Percentiles rank a stretch among this genome's conserved stretches.
These are phyloP conservation scores for Macaca fascicularis DNA, from an alignment of 2,113 vertebrate species.

Conservation along the genomic window T2T-MFA8v1.1 NC_088380.1:176639001-176639500, in stretches of 20 bases:
- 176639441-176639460: neutral
- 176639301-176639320: neutral
- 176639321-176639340: rapidly evolving
- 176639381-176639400: neutral
- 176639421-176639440: neutral
- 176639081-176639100: neutral
- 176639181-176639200: neutral
- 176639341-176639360: neutral
- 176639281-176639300: neutral
- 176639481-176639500: neutral
- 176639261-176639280: neutral
- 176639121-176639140: neutral
- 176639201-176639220: neutral
- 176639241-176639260: neutral
- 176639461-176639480: neutral
- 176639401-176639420: neutral
- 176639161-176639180: neutral
- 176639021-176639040: neutral
- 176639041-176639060: neutral
- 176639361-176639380: neutral
- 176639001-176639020: neutral
- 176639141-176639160: neutral
- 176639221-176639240: neutral
- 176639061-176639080: neutral
- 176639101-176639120: neutral